Evolutionary conservation across 2,888 invertebrate species (phyloP), one percentile per base, ranked within the genome.

Genomic region (Hypomecis punctinalis): DNA sequence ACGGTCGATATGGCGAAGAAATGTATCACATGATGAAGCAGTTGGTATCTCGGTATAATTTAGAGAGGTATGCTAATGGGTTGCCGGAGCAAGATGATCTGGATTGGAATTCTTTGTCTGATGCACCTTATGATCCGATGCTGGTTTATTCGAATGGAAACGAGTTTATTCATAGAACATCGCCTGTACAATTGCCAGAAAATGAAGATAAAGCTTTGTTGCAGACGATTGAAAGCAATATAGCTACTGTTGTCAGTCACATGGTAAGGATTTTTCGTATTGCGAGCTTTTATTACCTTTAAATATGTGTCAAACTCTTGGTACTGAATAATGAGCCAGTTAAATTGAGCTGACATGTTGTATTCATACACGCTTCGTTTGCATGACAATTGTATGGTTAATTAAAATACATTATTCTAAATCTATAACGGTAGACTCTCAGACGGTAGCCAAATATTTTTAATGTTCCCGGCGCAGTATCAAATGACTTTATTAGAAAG

Each of bases 31-130:
- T 92, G 74, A 94, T 96, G 78, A 95, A 95, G 77, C 95, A 96
- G 82, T 81, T 96, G n/a, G 85, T 94, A 79, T 94, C 95, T 47
- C 94, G 96, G 77, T 96, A 96, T 88, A 94, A 95, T 76, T 86
- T 96, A 75, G 96, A 96, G 82, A 94, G 96, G 77, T 91, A 96
- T 72, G 94, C 96, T n/a, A 94, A 96, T 79, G 94, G 93, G 35
- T 78, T 96, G 60, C 93, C 94, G 6, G 94, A 94, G 64, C 86
- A 95, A 69, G 91, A 94, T 11, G 86, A 90, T 39, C 87, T 95
- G 69, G 88, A 93, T 72, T 94, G 93, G 92, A 82, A 92, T 76
- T 77, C 86, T 42, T 83, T 91, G 43, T 80, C 94, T 56, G 80
- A 89, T 59, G 84, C 89, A 53, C 93, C 94, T 40, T 96, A 94